These are phyloP conservation scores for Castor canadensis DNA, from an alignment of 2,113 vertebrate genomes.

Conservation along the genomic window DNA sequence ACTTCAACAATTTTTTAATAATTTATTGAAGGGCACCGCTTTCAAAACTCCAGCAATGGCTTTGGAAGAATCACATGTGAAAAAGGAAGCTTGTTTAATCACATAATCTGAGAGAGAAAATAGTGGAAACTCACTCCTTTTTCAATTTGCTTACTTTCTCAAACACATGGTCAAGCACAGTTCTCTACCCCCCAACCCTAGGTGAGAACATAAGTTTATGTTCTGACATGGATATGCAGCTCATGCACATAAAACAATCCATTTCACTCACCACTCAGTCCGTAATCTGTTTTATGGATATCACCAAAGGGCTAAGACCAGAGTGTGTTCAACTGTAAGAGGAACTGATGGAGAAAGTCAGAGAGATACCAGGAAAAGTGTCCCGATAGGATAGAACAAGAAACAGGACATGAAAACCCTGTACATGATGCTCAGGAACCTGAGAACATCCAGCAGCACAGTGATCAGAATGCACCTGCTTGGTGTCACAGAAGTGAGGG, in stretches of 20 bases:
- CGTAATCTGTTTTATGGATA: background rate
- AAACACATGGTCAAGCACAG: background rate
- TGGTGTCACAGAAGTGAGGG: background rate
- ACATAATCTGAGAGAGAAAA: background rate
- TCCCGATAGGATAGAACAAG: background rate
- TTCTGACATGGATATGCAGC: background rate
- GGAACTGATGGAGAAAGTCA: background rate
- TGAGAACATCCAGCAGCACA: background rate
- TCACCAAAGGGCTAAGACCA: background rate
- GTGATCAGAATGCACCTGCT: no score
- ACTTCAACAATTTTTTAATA: background rate
- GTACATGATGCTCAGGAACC: background rate
- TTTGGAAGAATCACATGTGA: background rate
- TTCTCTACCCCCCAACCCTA: background rate
- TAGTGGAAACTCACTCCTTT: background rate
- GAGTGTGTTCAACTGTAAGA: background rate
- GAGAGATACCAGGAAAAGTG: background rate
- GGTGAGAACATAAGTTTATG: background rate
- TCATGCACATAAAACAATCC: background rate
- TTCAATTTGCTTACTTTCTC: slow-evolving; percentile 27
- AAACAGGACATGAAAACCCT: background rate
- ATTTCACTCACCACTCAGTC: background rate
- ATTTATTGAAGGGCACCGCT: background rate
- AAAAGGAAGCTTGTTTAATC: background rate
- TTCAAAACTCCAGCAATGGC: background rate